These are phyloP conservation scores for Eurytoma adleriae DNA, from an alignment of 2,888 invertebrate species.

Conservation along the genomic window DNA sequence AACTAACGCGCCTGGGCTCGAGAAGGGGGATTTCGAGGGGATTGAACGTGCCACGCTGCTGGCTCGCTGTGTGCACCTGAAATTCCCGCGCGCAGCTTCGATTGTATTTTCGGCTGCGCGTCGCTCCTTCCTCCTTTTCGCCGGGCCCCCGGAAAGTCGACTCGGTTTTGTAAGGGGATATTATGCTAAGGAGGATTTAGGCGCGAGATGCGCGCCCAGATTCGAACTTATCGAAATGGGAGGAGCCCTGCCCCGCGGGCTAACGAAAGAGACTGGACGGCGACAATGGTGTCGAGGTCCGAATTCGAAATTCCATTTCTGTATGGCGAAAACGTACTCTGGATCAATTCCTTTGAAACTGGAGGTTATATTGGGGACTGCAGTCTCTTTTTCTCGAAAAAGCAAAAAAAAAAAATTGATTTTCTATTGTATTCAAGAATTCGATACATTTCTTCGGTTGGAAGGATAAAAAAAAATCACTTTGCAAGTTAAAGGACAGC, in stretches of 20 bases:
- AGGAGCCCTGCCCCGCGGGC: conserved; percentile 5
- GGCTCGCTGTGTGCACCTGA: conserved; percentile 33
- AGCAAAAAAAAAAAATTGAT: too few relatives aligned
- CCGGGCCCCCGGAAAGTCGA: conserved; percentile 13
- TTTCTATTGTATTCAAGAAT: too few relatives aligned
- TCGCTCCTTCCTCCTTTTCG: not conserved
- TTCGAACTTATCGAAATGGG: conserved; percentile 42
- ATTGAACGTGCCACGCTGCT: conserved; percentile 15
- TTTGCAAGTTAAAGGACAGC: too few relatives aligned
- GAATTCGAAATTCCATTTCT: conserved; percentile 26
- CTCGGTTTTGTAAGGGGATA: conserved; percentile 25
- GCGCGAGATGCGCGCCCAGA: conserved; percentile 30
- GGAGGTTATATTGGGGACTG: too few relatives aligned
- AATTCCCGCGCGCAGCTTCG: conserved; percentile 23
- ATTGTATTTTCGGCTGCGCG: conserved; percentile 15
- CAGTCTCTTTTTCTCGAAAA: too few relatives aligned
- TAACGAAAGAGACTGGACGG: conserved; percentile 25
- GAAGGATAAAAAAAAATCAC: too few relatives aligned
- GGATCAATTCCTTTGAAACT: not conserved
- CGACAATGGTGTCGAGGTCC: conserved; percentile 29
- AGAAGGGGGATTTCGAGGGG: conserved; percentile 34
- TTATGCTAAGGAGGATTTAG: conserved; percentile 49
- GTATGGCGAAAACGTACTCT: not conserved
- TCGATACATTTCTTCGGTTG: too few relatives aligned
- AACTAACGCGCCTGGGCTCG: conserved; percentile 23